Conservation (phyloP, 1,140 invertebrate genomes). For the Cotesia typhae region DNA sequence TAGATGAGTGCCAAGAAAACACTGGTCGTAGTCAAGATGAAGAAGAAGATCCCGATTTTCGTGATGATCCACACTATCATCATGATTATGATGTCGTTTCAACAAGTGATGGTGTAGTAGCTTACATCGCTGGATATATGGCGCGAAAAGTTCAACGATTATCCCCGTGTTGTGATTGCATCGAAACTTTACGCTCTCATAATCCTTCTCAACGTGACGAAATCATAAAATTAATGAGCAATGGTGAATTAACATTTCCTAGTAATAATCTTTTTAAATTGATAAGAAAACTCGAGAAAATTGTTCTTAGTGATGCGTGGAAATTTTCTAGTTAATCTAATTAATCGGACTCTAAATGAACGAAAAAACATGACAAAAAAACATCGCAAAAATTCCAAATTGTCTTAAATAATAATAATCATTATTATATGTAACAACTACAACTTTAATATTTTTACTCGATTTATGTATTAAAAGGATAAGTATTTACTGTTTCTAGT, state of each 20-base stretch:
- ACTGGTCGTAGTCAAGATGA: background rate
- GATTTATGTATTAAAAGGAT: no score
- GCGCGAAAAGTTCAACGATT: constrained; percentile 29
- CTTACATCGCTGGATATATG: constrained; percentile 39
- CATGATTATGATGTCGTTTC: constrained; percentile 35
- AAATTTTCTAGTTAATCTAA: constrained; percentile 22
- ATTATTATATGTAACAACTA: no score
- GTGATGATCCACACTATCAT: background rate
- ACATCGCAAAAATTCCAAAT: no score
- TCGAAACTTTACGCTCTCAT: constrained; percentile 12
- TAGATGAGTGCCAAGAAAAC: no score
- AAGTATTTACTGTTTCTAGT: no score
- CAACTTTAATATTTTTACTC: no score
- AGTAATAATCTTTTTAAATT: constrained; percentile 26
- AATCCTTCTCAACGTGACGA: constrained; percentile 19
- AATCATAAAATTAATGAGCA: constrained; percentile 28
- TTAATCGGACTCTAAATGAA: constrained; percentile 2
- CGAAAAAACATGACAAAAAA: background rate
- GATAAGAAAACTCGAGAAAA: constrained; percentile 16
- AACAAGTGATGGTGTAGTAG: constrained; percentile 33
- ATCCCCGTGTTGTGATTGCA: constrained; percentile 27
- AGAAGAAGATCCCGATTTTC: background rate
- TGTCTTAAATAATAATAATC: no score
- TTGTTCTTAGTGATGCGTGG: constrained; percentile 25
- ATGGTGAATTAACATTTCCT: constrained; percentile 13